phyloP scores from a whole-genome alignment of 2,888 invertebrate genomes.

The Coecobrya sp. region DNA sequence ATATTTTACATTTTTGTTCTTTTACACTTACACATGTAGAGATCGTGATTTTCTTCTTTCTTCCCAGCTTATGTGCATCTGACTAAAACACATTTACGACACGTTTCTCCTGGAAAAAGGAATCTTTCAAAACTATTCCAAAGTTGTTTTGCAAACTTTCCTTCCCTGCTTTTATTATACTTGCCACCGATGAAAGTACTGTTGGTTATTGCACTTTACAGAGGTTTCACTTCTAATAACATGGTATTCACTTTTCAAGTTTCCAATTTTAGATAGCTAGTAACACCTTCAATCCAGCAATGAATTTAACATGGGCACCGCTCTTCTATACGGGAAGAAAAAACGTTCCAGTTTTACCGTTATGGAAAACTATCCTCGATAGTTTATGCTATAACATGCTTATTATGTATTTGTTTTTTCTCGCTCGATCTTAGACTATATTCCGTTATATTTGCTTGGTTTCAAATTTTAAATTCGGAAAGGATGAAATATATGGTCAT shows the following conservation, averaged over 20 bases:
- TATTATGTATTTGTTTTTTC: too few relatives aligned
- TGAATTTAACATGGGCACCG: neutral
- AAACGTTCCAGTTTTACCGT: too few relatives aligned
- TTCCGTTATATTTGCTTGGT: neutral
- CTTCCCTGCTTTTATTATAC: neutral
- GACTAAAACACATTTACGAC: constrained; percentile 58
- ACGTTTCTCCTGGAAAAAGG: constrained; percentile 46
- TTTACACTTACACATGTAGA: neutral
- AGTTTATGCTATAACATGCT: too few relatives aligned
- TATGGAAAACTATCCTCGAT: too few relatives aligned
- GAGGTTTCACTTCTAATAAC: neutral
- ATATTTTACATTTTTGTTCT: neutral
- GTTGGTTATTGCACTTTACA: neutral
- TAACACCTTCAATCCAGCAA: neutral
- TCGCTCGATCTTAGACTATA: too few relatives aligned
- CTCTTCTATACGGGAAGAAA: too few relatives aligned
- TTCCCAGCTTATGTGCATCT: constrained; percentile 45
- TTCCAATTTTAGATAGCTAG: neutral
- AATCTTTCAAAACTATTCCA: constrained; percentile 63
- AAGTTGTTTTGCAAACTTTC: constrained; percentile 57
- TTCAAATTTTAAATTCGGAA: neutral
- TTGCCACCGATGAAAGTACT: neutral
- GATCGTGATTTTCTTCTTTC: constrained; percentile 63
- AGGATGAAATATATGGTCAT: constrained; percentile 42
- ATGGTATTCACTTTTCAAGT: constrained; percentile 40